Base-by-base conservation (phyloP, 2,888 invertebrate species). In the Phortica magna region DNA sequence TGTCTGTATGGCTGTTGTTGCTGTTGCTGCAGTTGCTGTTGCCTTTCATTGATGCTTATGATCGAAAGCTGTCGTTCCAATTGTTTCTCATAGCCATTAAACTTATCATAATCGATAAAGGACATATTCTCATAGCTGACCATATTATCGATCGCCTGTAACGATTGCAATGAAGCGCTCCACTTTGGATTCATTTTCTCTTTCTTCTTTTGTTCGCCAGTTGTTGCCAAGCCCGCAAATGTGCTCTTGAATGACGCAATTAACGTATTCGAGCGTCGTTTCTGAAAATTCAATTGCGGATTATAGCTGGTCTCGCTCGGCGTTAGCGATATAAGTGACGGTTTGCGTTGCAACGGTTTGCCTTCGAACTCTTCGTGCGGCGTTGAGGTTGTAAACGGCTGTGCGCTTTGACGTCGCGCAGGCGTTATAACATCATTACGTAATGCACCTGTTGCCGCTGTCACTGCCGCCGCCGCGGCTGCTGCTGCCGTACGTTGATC, bases 81-180 rank as follows among this genome's bases (percentile, higher is more conserved):
- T 61, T 91, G 89, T 76, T 90, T 90, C 80, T 92, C 92, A 74
- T 93, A 93, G 76, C 92, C 91, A 80, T 93, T 93, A 76, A 93
- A 91, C 76, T 92, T 92, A 82, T 94, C 94, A 80, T 94, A 94
- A 84, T 94, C 92, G 65, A 94, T 93, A 84, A 93, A 94, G 83
- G 93, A 93, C 87, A 94, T 91, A 82, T 94, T 93, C 78, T 93
- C 92, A 85, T 93, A 94, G 88, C 93, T 93, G 79, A 94, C 93
- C 91, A 93, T 93, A 61, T 92, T 92, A 83, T 94, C 94, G 76
- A 92, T 93, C 80, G 94, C 93, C 73, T 93, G 93, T 78, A 94
- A 84, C 10, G 93, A 93, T 80, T 93, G 93, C 78, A 93, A 81
- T 0, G 93, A 93, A 17, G 93, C 93, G 48, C 92, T 92, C 94